Evolutionary conservation across 2,797 vertebrate genomes (phyloP).

Genomic region (Trematomus bernacchii): DNA sequence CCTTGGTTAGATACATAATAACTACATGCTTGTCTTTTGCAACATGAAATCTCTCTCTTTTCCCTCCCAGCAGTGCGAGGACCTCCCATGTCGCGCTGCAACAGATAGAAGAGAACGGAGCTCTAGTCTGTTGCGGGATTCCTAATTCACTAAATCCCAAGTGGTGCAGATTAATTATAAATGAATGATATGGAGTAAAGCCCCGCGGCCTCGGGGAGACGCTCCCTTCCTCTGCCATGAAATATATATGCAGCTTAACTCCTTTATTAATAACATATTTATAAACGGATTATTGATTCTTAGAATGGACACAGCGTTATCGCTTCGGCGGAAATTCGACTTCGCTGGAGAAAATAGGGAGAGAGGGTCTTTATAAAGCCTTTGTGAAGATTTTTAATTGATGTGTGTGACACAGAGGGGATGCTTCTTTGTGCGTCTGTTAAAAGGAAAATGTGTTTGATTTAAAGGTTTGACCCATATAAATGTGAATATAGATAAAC

Average conservation of each 20-base stretch:
- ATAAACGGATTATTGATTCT: constrained; percentile 83
- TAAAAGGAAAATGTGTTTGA: neutral
- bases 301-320: constrained; percentile 70
- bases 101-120: constrained; percentile 52
- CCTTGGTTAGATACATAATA: neutral
- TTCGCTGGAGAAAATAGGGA: constrained; percentile 12
- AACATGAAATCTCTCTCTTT: constrained; percentile 5
- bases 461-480: too few species aligned
- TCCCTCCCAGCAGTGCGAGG: constrained; percentile 14
- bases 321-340: constrained; percentile 47
- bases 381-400: constrained; percentile 39
- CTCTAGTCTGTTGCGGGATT: constrained; percentile 72
- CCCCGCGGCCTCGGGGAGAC: constrained; percentile 70
- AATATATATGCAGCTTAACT: constrained; percentile 85
- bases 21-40: neutral
- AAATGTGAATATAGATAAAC: too few species aligned
- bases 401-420: neutral
- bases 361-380: constrained; percentile 24
- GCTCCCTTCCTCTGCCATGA: constrained; percentile 80
- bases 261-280: constrained; percentile 86
- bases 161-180: constrained; percentile 85
- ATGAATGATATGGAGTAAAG: constrained; percentile 82
- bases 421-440: constrained; percentile 8
- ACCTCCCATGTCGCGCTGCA: constrained; percentile 53
- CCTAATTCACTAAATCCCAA: constrained; percentile 78